A percentile compares a stretch with the other conserved stretches of the same genome.
These are phyloP conservation scores for Colinus virginianus DNA, from an alignment of 2,113 vertebrate genomes.

Conservation along the genomic window DNA sequence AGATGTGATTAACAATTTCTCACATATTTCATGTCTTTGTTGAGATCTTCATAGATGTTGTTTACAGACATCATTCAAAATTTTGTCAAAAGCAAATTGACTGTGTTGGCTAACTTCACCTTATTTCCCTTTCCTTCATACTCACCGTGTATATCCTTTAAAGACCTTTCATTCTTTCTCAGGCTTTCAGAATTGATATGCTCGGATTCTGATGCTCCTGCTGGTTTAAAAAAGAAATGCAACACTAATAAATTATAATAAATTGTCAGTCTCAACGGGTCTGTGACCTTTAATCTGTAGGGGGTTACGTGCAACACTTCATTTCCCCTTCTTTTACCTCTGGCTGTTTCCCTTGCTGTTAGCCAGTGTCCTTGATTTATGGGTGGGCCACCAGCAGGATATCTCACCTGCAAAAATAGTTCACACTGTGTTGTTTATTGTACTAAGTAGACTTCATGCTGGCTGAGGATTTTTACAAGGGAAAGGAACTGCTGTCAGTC, in stretches of 20 bases:
- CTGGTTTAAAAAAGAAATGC: constrained; percentile 79
- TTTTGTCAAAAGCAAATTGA: background rate
- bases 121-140: constrained; percentile 7
- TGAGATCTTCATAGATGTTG: background rate
- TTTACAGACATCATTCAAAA: background rate
- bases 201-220: constrained; percentile 75
- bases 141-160: background rate
- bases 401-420: constrained; percentile 92
- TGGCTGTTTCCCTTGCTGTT: constrained; percentile 69
- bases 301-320: constrained; percentile 76
- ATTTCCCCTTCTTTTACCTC: constrained; percentile 71
- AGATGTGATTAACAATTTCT: background rate
- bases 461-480: constrained; percentile 80
- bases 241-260: constrained; percentile 82
- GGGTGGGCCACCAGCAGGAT: constrained; percentile 84
- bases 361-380: constrained; percentile 85
- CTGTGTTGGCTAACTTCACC: background rate
- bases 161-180: constrained; percentile 51
- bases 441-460: constrained; percentile 87
- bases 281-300: constrained; percentile 77
- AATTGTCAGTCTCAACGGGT: constrained; percentile 79
- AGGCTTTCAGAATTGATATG: constrained; percentile 63
- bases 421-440: constrained; percentile 85
- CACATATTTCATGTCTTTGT: background rate
- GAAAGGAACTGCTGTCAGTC: constrained; percentile 80